Base-by-base conservation (phyloP, 2,797 vertebrate species). In the Gorsachius magnificus region DNA sequence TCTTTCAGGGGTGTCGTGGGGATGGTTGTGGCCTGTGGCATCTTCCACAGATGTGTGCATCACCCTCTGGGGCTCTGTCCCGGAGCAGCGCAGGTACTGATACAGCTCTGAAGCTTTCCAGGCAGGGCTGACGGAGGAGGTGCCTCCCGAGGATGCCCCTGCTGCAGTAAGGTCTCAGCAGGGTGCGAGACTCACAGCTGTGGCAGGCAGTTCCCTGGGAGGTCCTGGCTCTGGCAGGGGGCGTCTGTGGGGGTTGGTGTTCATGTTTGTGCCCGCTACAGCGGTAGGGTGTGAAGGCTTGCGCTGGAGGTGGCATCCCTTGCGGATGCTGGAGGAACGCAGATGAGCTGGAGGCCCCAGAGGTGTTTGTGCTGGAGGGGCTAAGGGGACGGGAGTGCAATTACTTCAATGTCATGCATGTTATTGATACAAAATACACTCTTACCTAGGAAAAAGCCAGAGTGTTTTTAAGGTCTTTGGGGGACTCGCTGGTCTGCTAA, bases 341-440 rank as follows among this genome's bases (percentile, higher is more conserved):
- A 21, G 38, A 10, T 50, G 31, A 16, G 4, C 12, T 38, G 31
- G 15, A 43, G 51, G 60, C 28, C 60, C 31, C 50, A 11, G 20
- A 38, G 46, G 29, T n/a, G 15, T 43, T 35, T 36, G 41, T n/a
- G 31, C 8, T 36, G 38, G n/a, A 45, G 43, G 33, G 48, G 31
- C 70, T 50, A 38, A 50, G 9, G n/a, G 18, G 19, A 24, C 28
- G 21, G 51, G 38, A 50, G 26, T 28, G 16, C 18, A 50, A 3
- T 51, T 1, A 0, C 53, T 43, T 66, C 31, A 25, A 4, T 21
- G 33, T 48, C 22, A 18, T 12, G 7, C 5, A 3, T 38, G 50
- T 24, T 36, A 53, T 7, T 61, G 4, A 15, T 16, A 11, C 21
- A 56, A 61, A 94, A 63, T 24, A 64, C 22, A 8, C 25, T 43